Conservation (phyloP, 2,797 vertebrate genomes). For the Sebastes itinus region DNA sequence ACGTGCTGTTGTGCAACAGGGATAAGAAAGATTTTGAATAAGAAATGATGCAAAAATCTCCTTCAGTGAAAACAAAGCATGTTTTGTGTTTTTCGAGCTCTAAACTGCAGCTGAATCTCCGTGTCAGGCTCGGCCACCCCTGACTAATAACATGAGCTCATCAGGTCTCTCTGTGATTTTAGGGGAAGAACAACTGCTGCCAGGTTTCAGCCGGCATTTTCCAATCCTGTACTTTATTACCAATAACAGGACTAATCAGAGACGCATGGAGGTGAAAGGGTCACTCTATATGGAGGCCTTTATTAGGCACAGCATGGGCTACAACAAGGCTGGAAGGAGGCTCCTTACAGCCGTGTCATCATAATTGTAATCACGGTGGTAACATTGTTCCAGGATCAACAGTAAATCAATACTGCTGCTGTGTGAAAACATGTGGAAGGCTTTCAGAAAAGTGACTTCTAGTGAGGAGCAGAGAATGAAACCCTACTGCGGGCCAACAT, state of each 20-base stretch:
- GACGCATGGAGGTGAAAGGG: conserved; percentile 60
- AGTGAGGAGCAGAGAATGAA: conserved; percentile 19
- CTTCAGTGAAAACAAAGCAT: neutral
- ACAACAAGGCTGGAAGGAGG: conserved; percentile 2
- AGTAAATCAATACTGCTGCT: conserved; percentile 30
- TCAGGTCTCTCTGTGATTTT: conserved; percentile 62
- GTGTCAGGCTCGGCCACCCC: conserved; percentile 48
- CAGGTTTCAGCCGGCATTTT: conserved; percentile 55
- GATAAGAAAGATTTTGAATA: neutral
- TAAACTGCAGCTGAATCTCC: conserved; percentile 23
- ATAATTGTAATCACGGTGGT: neutral
- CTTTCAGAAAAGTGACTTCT: conserved; percentile 12
- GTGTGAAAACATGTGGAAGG: conserved; percentile 12
- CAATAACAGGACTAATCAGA: conserved; percentile 73
- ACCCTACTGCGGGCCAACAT: conserved; percentile 30
- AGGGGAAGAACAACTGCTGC: conserved; percentile 58
- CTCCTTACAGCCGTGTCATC: conserved; percentile 14
- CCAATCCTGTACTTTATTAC: conserved; percentile 68
- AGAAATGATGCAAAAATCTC: conserved; percentile 10
- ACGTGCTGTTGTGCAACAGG: conserved; percentile 2
- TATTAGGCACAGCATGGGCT: conserved; percentile 25
- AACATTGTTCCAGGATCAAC: conserved; percentile 45
- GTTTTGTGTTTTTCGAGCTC: conserved; percentile 36
- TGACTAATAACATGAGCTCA: conserved; percentile 71
- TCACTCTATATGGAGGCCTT: conserved; percentile 35